Evolutionary conservation across 2,888 invertebrate genomes (phyloP), one percentile per base, ranked within the genome.

Genomic region (Microplitis deprimator): DNA sequence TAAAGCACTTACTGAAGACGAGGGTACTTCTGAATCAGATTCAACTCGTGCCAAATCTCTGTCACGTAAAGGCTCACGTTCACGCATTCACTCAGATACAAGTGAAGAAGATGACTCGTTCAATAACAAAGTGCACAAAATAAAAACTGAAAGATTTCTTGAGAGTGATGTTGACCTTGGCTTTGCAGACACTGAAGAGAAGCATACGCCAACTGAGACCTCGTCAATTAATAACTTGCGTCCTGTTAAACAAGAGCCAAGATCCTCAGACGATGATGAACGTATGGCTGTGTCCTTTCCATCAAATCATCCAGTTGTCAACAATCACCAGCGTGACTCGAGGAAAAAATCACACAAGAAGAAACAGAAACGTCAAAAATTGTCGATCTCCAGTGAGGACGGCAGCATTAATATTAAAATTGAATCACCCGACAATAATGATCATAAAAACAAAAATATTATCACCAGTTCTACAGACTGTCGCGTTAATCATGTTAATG

Each of bases 291-390:
- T 85, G 10, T 88, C 86, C 79, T 87, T 86, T 60, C 78, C 84
- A 0, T 82, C 82, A 6, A 87, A 83, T 81, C 87, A 86, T 40
- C 81, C 85, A 5, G 83, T 85, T 1, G 78, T 84, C 0, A 90
- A 89, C 74, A 89, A 90, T 80, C 88, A 90, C 74, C 89, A 89
- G 39, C 83, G 89, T 38, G 89, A 90, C 67, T 84, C 92, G 68
- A 92, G 95, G 8, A 95, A 94, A 87, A 96, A 95, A 86, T 90
- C 90, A 0, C 96, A 96, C 86, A 96, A 95, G 89, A 96, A 96
- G 91, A 96, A 95, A 85, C 95, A 95, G 87, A 96, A 94, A 89
- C 94, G 94, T 40, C 94, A 94, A 82, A 96, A 95, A 87, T 92
- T 92, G 81, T 92, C 93, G 7, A 91, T 92, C 77, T 92, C 93